Base-by-base conservation (phyloP, 2,888 invertebrate genomes). In the Crossocerus cetratus region DNA sequence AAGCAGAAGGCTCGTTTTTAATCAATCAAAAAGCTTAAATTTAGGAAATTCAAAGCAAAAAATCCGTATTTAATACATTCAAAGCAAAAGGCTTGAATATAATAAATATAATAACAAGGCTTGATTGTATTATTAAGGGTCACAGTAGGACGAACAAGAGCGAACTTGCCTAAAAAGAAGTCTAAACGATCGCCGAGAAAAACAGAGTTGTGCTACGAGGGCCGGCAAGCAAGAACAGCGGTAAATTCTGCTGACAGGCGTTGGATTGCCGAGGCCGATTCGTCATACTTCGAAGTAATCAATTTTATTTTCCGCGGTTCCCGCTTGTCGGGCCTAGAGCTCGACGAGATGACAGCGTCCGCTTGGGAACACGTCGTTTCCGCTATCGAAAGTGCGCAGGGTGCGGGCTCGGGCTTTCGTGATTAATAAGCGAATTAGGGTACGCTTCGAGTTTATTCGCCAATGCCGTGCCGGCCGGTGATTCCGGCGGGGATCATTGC, bases 371-470 rank as follows among this genome's bases (percentile, higher is more conserved):
- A 21, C 16, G 32, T 32, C 11, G 3, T 62, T 62, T 8, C 23
- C 21, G 54, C 44, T 32, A 62, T 66, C 13, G 20, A 5, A 53
- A 49, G n/a, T 16, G 18, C 32, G 3, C 5, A 32, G 32, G 32
- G 5, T 32, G 32, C 32, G 32, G 11, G 11, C n/a, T n/a, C n/a
- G 32, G 32, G 8, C 32, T 64, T 72, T 21, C 58, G 23, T 42
- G 23, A 72, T 65, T 69, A 72, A 75, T 69, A 65, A 63, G 64
- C 54, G 64, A 62, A 72, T 66, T 61, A 43, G 54, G 32, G 20
- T 63, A n/a, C n/a, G 62, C 11, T 65, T 54, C n/a, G 42, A 74
- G 74, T 80, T 77, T 71, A 77, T 80, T 67, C 44, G 66, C 16
- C 44, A 60, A 75, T 79, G 43, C 69, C 73, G 69, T 78, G 74